Conservation (phyloP, 2,888 invertebrate species). For the Diachrysia chrysitis region DNA sequence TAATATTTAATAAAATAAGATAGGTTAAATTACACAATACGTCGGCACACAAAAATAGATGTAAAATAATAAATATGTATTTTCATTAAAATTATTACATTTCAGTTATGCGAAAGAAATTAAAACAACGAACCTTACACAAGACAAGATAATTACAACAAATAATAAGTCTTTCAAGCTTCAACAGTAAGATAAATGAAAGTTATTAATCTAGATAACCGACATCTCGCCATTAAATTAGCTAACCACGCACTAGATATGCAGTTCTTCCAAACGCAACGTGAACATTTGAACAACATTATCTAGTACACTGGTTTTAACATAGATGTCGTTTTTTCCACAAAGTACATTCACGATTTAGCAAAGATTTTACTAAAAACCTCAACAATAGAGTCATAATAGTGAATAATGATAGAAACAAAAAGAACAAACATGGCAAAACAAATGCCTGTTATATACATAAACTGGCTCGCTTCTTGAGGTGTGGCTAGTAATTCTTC, state of each 20-base stretch:
- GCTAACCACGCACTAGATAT: not conserved
- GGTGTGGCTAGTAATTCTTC: conserved; percentile 87
- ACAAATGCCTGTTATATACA: conserved; percentile 90
- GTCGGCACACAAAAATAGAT: conserved; percentile 70
- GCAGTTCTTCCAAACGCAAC: not conserved
- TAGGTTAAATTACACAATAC: conserved; percentile 65
- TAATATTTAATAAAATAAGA: conserved; percentile 71
- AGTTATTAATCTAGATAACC: conserved; percentile 17
- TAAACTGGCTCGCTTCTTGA: conserved; percentile 89
- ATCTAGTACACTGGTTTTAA: not conserved
- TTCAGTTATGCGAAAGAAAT: conserved; percentile 49
- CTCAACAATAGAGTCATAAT: conserved; percentile 77
- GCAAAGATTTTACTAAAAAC: conserved; percentile 72
- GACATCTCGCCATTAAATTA: not conserved
- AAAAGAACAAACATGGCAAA: conserved; percentile 91
- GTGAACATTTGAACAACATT: not conserved
- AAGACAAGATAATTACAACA: conserved; percentile 50
- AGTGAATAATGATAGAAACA: conserved; percentile 91
- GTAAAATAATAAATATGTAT: conserved; percentile 46
- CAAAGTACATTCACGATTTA: conserved; percentile 59
- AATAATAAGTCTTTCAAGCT: conserved; percentile 57
- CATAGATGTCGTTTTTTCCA: not conserved
- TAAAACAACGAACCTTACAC: conserved; percentile 40
- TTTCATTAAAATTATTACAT: conserved; percentile 46
- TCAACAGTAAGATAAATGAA: conserved; percentile 37